Conservation (phyloP, 2,797 vertebrate genomes). For the Enteromius fasciolatus region DNA sequence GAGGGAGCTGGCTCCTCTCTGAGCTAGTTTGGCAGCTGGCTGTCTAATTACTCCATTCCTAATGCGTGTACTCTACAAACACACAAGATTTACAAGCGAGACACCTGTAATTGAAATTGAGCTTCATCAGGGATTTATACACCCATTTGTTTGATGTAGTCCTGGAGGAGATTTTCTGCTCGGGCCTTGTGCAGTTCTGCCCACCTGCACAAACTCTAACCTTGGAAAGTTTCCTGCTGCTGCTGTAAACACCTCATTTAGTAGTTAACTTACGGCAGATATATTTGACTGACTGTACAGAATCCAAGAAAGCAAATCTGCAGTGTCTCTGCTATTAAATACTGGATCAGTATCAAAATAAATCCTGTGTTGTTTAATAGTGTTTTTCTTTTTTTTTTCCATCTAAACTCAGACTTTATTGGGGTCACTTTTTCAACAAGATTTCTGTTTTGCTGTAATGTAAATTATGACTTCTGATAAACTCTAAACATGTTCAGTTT, state of each 20-base stretch:
- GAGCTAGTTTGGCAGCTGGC: slow-evolving; percentile 30
- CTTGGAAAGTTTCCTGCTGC: neutral
- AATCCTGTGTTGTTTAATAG: neutral
- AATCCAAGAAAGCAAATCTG: neutral
- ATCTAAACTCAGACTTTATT: no score
- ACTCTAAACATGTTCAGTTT: neutral
- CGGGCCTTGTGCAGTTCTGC: slow-evolving; percentile 6
- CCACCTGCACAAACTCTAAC: slow-evolving; percentile 22
- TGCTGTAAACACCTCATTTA: slow-evolving; percentile 21
- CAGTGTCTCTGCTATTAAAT: neutral
- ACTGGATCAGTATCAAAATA: neutral
- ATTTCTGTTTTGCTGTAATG: no score
- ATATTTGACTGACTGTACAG: neutral
- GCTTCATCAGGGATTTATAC: slow-evolving; percentile 51
- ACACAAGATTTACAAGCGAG: slow-evolving; percentile 46
- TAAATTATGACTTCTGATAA: no score
- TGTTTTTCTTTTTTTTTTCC: no score
- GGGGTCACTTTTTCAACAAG: no score
- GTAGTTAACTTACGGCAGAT: neutral
- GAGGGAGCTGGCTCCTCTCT: slow-evolving; percentile 20
- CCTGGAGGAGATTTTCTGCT: slow-evolving; percentile 28
- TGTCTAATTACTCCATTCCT: slow-evolving; percentile 50
- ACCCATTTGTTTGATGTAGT: slow-evolving; percentile 48
- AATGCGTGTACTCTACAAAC: slow-evolving; percentile 26
- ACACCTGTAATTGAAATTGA: slow-evolving; percentile 49